These are phyloP conservation scores for Myoxocephalus aenaeus DNA, from an alignment of 2,797 vertebrate genomes.

Conservation along the genomic window DNA sequence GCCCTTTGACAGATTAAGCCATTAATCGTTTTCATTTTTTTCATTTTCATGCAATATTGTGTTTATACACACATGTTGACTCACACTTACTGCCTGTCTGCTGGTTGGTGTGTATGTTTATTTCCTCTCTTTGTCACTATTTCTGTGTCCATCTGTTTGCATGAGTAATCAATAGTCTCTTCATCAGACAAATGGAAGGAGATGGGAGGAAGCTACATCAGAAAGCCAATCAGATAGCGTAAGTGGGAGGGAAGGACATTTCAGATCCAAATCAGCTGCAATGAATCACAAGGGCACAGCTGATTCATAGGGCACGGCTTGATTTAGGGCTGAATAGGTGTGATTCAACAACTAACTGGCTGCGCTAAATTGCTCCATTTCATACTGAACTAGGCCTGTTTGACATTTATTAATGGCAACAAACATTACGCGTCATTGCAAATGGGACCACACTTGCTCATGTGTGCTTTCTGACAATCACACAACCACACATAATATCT, in stretches of 20 bases:
- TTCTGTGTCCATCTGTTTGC: conserved; percentile 61
- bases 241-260: conserved; percentile 72
- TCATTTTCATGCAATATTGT: not conserved
- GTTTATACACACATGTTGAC: not conserved
- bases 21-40: no score
- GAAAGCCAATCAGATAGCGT: conserved; percentile 76
- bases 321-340: conserved; percentile 56
- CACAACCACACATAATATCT: not conserved
- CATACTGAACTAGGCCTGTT: not conserved
- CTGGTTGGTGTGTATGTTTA: conserved; percentile 23
- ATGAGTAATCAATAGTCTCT: conserved; percentile 75
- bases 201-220: conserved; percentile 69
- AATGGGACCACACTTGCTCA: conserved; percentile 11
- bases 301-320: conserved; percentile 75
- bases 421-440: conserved; percentile 23
- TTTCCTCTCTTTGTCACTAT: conserved; percentile 38
- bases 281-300: conserved; percentile 74
- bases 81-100: conserved; percentile 1
- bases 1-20: no score
- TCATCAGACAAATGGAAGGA: conserved; percentile 79
- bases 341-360: conserved; percentile 61
- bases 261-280: conserved; percentile 76
- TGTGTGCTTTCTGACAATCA: not conserved
- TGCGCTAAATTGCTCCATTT: conserved; percentile 38
- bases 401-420: conserved; percentile 58